Base-by-base conservation (phyloP, 2,113 vertebrate genomes). In the Semicossyphus pulcher region DNA sequence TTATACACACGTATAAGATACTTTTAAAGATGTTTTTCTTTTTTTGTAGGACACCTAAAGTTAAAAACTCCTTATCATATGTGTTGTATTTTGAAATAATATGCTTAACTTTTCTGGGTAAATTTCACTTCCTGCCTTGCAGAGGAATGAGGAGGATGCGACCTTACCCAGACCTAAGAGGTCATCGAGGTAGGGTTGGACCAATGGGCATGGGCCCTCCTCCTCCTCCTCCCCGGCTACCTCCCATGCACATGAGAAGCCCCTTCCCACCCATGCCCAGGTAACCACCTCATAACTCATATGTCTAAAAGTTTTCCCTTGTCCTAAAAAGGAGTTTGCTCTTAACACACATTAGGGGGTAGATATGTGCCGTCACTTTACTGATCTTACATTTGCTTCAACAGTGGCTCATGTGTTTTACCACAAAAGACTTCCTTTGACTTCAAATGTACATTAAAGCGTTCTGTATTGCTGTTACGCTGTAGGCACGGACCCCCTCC, bases 111-210 rank as follows among this genome's bases (percentile, higher is more conserved):
- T 21, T 10, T 39, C 37, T 21, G 11, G n/a, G 29, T 41, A 44
- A 47, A 44, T 25, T 52, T 21, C 11, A 16, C 52, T 56, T 25
- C 7, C 4, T 71, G 12, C 4, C 16, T 78, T 89, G 80, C 81
- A 89, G 90, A 86, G 94, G 91, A 72, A 86, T 94, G 81, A 91
- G 92, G 12, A 91, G 92, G 78, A 93, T 92, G 89, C 75, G 76
- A 60, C 93, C 92, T 3, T 94, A 94, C 48, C 89, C 91, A 74
- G 92, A 94, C 59, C 48, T 80, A 20, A 81, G 89, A 56, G 92
- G 90, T 49, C 85, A 85, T 73, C 83, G 88, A 59, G 85, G 73
- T 14, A 84, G 90, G 47, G 83, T 74, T 7, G 71, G 91, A 29
- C 91, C 82, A 1, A 91, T 92, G 81, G 56, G 77, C 18, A 90